Percentiles rank a stretch among this genome's conserved stretches.
These are phyloP conservation scores for Thunnus thynnus DNA, from an alignment of 2,113 vertebrate species.

Conservation along the genomic window DNA sequence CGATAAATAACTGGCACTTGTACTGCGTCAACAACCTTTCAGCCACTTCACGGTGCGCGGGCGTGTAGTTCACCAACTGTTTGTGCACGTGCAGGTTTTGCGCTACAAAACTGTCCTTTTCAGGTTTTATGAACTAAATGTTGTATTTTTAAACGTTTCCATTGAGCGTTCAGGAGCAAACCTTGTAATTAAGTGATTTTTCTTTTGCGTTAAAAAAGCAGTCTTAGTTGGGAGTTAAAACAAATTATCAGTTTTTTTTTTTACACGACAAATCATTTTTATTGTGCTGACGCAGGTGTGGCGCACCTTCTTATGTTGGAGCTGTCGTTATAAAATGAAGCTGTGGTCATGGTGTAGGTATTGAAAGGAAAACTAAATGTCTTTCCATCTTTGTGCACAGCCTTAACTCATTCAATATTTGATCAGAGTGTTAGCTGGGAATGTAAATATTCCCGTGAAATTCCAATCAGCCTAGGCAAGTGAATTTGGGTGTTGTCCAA, in stretches of 20 bases:
- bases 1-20: background rate
- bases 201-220: background rate
- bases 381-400: no score
- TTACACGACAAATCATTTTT: no score
- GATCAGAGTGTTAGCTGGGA: background rate
- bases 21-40: constrained; percentile 30
- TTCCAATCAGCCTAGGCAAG: constrained; percentile 11
- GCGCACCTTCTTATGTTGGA: background rate
- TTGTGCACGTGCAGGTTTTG: background rate
- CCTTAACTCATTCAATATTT: background rate
- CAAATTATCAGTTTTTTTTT: background rate
- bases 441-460: constrained; percentile 37
- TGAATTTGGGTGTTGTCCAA: constrained; percentile 58
- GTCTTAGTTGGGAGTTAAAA: background rate
- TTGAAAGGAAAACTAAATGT: background rate
- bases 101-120: no score
- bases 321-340: background rate
- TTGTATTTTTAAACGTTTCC: background rate
- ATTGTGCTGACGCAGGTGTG: background rate
- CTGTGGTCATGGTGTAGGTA: background rate
- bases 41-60: constrained; percentile 17
- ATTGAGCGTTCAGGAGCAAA: background rate
- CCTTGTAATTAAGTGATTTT: background rate
- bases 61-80: background rate
- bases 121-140: no score